phyloP scores from a whole-genome alignment of 2,888 invertebrate species.

The Cantharis flavilabris region DNA sequence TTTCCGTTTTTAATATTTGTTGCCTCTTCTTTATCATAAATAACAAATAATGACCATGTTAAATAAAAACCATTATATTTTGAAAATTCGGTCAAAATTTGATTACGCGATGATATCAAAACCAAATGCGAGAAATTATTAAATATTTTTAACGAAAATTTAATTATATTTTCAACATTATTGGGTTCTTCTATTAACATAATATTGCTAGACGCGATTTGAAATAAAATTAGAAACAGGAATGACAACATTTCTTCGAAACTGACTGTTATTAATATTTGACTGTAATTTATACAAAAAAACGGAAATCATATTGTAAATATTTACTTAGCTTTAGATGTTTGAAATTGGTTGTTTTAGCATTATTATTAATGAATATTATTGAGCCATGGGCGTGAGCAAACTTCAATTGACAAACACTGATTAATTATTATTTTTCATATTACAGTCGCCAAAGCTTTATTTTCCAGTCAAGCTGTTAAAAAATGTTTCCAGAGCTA shows the following conservation, averaged over 20 bases:
- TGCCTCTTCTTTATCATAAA: background rate
- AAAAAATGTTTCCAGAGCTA: no score
- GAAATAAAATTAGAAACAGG: background rate
- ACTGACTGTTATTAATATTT: background rate
- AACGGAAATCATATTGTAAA: background rate
- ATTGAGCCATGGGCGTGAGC: background rate
- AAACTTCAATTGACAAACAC: background rate
- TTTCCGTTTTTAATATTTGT: background rate
- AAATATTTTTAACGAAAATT: background rate
- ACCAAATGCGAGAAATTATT: background rate
- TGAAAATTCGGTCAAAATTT: background rate
- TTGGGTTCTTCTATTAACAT: background rate
- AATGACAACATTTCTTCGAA: background rate
- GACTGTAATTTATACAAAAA: background rate
- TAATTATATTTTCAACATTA: background rate
- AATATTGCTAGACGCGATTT: background rate
- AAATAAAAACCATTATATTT: background rate
- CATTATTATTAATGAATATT: background rate
- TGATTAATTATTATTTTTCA: background rate
- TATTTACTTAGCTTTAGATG: background rate
- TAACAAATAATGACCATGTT: background rate
- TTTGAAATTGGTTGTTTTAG: background rate
- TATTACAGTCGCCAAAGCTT: no score
- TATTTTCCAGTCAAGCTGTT: no score
- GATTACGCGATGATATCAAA: background rate